Conservation (phyloP, 2,113 vertebrate genomes). For the Odobenus rosmarus region DNA sequence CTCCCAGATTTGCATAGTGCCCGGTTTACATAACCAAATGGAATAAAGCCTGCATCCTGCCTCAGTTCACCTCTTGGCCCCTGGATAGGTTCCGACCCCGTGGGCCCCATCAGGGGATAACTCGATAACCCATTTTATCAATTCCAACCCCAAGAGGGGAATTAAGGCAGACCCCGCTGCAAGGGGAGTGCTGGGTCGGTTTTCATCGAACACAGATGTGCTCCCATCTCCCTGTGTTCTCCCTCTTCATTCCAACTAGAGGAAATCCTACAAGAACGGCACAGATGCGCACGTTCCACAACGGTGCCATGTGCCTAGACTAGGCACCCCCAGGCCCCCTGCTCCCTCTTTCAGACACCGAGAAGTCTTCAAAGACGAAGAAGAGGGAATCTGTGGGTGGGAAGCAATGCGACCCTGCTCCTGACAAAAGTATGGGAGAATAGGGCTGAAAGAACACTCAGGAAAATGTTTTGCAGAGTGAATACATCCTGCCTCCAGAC, state of each 20-base stretch:
- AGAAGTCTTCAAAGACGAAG: background rate
- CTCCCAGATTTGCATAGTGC: rapidly evolving
- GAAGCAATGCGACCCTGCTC: background rate
- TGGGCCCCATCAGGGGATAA: background rate
- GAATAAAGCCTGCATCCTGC: rapidly evolving
- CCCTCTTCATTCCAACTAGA: background rate
- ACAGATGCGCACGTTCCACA: background rate
- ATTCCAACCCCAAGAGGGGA: background rate
- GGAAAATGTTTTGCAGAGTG: background rate
- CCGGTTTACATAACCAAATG: rapidly evolving
- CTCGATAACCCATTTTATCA: background rate
- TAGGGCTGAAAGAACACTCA: background rate
- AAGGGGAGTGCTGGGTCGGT: background rate
- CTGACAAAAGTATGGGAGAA: background rate
- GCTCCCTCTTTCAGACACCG: background rate
- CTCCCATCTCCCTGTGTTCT: background rate
- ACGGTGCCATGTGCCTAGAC: rapidly evolving
- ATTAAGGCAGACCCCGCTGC: background rate
- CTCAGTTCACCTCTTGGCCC: background rate
- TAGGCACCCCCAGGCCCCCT: rapidly evolving
- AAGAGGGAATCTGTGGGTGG: background rate
- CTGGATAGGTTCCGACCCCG: background rate
- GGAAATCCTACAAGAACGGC: background rate
- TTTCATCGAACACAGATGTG: background rate
- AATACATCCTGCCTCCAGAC: background rate